Evolutionary conservation across 2,888 invertebrate genomes (phyloP).

Genomic region (Ophion ventricosus): DNA sequence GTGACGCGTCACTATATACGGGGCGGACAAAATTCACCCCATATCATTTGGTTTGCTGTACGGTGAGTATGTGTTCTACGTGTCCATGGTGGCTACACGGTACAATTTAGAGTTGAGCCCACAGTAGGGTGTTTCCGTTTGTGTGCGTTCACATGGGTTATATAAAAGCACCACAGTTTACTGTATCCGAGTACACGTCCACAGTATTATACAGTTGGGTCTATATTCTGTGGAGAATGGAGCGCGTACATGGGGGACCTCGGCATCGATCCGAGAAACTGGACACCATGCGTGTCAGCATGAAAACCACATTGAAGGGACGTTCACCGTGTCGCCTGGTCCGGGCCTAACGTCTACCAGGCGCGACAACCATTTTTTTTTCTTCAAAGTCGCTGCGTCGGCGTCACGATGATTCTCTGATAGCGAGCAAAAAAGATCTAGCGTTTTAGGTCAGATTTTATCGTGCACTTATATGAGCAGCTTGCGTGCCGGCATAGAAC

Average conservation of each 20-base stretch:
- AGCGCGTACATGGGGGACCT: slow-evolving; percentile 26
- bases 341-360: not conserved
- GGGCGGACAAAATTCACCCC: slow-evolving; percentile 51
- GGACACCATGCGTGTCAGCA: slow-evolving; percentile 62
- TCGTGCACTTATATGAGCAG: not conserved
- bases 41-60: slow-evolving; percentile 49
- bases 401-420: not conserved
- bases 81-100: not conserved
- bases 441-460: not conserved
- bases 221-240: slow-evolving; percentile 56
- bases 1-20: slow-evolving; percentile 69
- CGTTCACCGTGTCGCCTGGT: not conserved
- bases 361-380: not conserved
- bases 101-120: not conserved
- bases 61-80: not conserved
- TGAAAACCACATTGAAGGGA: slow-evolving; percentile 52
- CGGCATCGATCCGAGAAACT: slow-evolving; percentile 65
- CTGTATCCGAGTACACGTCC: slow-evolving; percentile 24
- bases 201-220: slow-evolving; percentile 47
- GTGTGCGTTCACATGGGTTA: not conserved
- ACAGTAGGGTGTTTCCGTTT: slow-evolving; percentile 9
- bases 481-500: too few species aligned
- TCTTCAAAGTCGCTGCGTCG: not conserved
- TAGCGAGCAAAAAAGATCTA: not conserved
- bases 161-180: slow-evolving; percentile 37